Base-by-base conservation (phyloP, 2,888 invertebrate genomes). In the Dasypolia templi region DNA sequence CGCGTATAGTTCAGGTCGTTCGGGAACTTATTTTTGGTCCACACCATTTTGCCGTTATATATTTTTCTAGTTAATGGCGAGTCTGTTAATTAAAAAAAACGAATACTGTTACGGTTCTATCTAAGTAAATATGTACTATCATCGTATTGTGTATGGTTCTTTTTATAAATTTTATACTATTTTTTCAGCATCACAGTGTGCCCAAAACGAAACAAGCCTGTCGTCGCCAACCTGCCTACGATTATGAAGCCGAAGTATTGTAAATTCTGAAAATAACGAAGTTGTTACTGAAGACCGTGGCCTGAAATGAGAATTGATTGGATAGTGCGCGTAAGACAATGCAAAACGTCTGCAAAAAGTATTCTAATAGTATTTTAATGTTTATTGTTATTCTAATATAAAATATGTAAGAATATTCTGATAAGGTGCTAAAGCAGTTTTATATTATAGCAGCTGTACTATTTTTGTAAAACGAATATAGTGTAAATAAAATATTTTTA, bases 121-220 rank as follows among this genome's bases (percentile, higher is more conserved):
- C 2, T 14, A 35, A 12, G n/a, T 39, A 39, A 7, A 39, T 39
- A n/a, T n/a, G n/a, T n/a, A 39, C 17, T 49, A n/a, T 44, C 29
- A 26, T 26, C 11, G 19, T 69, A 56, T 75, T 46, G 44, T 29
- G 14, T 39, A 39, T 55, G 7, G 2, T 35, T 5, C 2, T 29
- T 46, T 39, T 62, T 70, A 67, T 55, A 83, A 56, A 72, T 46
- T 12, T 19, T 35, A 22, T 49, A 17, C 0, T 86, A 85, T 88
- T 88, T 77, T 97, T 97, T 79, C 95, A 97, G 97, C 49, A 96
- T 97, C 66, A 97, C 97, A 19, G 97, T 98, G 5, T 98, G 98
- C 88, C 97, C 98, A 0, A 97, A 97, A 87, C 94, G 96, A 75
- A 96, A 97, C 66, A 97, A 97, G 82, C 97, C 97, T 0, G 96